These are phyloP conservation scores for Synaphobranchus kaupii DNA, from an alignment of 2,797 vertebrate genomes.

Conservation along the genomic window DNA sequence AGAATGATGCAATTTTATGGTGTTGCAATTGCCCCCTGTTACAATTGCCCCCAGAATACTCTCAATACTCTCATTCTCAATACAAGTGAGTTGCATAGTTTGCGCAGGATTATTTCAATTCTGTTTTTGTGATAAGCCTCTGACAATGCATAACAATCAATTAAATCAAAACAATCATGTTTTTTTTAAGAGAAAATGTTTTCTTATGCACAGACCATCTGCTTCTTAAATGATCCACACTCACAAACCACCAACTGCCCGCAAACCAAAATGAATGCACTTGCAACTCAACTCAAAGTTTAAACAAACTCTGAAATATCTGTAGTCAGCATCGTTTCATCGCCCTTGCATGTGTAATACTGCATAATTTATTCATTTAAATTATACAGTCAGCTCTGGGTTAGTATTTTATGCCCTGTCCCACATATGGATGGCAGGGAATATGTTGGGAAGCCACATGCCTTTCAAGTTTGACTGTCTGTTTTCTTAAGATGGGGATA, in stretches of 20 bases:
- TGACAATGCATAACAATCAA: slow-evolving; percentile 5
- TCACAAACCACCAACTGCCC: slow-evolving; percentile 63
- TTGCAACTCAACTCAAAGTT: slow-evolving; percentile 69
- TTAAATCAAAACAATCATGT: slow-evolving; percentile 17
- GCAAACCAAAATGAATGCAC: slow-evolving; percentile 71
- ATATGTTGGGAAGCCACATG: slow-evolving; percentile 18
- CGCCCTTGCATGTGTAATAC: slow-evolving; percentile 56
- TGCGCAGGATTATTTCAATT: background rate
- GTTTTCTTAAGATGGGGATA: background rate
- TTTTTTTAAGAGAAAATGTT: slow-evolving; percentile 25
- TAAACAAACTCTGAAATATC: slow-evolving; percentile 76
- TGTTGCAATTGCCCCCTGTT: too few relatives aligned
- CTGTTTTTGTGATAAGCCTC: slow-evolving; percentile 10
- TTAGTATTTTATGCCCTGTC: slow-evolving; percentile 28
- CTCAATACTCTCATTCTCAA: too few relatives aligned
- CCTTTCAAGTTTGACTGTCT: slow-evolving; percentile 22
- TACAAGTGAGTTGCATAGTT: background rate
- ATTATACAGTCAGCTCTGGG: slow-evolving; percentile 65
- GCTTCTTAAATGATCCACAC: slow-evolving; percentile 61
- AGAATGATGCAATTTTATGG: too few relatives aligned
- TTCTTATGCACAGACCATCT: slow-evolving; percentile 57
- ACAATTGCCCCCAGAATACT: too few relatives aligned
- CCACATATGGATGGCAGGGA: slow-evolving; percentile 27
- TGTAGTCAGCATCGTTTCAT: slow-evolving; percentile 70
- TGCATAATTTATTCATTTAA: slow-evolving; percentile 62